These are phyloP conservation scores for Amia ocellicauda DNA, from an alignment of 2,113 vertebrate species.

Conservation along the genomic window DNA sequence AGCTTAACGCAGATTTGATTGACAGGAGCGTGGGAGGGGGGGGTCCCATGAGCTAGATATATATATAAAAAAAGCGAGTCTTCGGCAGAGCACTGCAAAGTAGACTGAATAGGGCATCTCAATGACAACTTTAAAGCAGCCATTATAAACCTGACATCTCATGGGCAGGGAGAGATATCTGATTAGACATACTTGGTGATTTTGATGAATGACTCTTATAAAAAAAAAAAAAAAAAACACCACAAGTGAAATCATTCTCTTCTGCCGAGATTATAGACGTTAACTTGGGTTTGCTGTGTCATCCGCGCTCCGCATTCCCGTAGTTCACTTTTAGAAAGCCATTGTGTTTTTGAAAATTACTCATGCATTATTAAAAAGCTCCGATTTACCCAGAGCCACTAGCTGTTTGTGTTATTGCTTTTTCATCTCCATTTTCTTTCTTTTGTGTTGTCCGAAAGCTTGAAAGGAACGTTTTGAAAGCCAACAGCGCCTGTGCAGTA, in stretches of 20 bases:
- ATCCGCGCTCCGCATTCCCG: constrained; percentile 2
- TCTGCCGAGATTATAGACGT: constrained; percentile 24
- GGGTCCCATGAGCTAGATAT: constrained; percentile 15
- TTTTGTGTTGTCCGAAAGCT: too few relatives aligned
- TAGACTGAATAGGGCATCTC: constrained; percentile 21
- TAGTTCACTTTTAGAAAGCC: not conserved
- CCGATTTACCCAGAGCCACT: not conserved
- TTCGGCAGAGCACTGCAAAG: not conserved
- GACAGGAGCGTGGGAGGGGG: not conserved
- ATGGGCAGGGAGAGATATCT: constrained; percentile 28
- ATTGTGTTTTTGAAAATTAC: not conserved
- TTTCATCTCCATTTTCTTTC: too few relatives aligned
- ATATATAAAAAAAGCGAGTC: constrained; percentile 1
- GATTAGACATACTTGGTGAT: constrained; percentile 34
- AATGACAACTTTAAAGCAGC: constrained; percentile 25
- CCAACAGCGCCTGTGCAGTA: too few relatives aligned
- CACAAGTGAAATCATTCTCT: constrained; percentile 20
- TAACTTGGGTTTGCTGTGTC: constrained; percentile 15
- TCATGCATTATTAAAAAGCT: not conserved
- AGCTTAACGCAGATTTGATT: constrained; percentile 1
- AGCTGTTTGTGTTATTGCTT: too few relatives aligned
- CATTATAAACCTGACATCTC: constrained; percentile 3
- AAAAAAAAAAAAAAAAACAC: constrained; percentile 23
- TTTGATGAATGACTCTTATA: constrained; percentile 20
- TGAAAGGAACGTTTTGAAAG: too few relatives aligned